Percentiles rank a stretch among this genome's conserved stretches.
Conservation (phyloP, 2,888 invertebrate species). For the Trichogramma evanescens region DNA sequence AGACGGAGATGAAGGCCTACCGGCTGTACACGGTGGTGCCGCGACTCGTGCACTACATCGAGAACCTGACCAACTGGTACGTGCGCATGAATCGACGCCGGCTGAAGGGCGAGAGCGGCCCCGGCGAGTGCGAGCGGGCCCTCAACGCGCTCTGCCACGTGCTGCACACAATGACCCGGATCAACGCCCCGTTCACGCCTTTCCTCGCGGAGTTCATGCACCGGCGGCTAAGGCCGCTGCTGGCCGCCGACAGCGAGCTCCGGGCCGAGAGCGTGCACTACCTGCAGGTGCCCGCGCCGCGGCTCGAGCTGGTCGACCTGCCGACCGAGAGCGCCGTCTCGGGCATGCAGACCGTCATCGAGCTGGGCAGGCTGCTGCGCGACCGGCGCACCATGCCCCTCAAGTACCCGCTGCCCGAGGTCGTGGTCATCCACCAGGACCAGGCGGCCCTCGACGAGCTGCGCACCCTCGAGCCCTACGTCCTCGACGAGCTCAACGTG, state of each 20-base stretch:
- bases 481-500: slow-evolving; percentile 89
- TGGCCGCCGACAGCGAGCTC: slow-evolving; percentile 46
- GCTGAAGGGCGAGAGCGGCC: slow-evolving; percentile 84
- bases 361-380: slow-evolving; percentile 84
- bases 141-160: slow-evolving; percentile 84
- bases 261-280: slow-evolving; percentile 78
- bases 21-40: slow-evolving; percentile 94
- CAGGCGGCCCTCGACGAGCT: slow-evolving; percentile 70
- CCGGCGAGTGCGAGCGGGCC: slow-evolving; percentile 74
- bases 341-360: slow-evolving; percentile 91
- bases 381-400: slow-evolving; percentile 90
- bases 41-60: slow-evolving; percentile 87
- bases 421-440: slow-evolving; percentile 90
- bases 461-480: slow-evolving; percentile 71
- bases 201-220: slow-evolving; percentile 94
- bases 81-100: slow-evolving; percentile 93
- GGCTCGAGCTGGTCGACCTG: slow-evolving; percentile 65
- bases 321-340: slow-evolving; percentile 84
- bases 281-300: slow-evolving; percentile 76
- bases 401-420: slow-evolving; percentile 93
- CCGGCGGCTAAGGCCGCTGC: slow-evolving; percentile 70
- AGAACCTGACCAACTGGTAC: slow-evolving; percentile 98
- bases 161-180: slow-evolving; percentile 76
- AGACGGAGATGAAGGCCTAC: slow-evolving; percentile 90
- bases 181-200: slow-evolving; percentile 97